Base-by-base conservation (phyloP, 1,140 invertebrate genomes). In the Plectrocnemia conspersa region DNA sequence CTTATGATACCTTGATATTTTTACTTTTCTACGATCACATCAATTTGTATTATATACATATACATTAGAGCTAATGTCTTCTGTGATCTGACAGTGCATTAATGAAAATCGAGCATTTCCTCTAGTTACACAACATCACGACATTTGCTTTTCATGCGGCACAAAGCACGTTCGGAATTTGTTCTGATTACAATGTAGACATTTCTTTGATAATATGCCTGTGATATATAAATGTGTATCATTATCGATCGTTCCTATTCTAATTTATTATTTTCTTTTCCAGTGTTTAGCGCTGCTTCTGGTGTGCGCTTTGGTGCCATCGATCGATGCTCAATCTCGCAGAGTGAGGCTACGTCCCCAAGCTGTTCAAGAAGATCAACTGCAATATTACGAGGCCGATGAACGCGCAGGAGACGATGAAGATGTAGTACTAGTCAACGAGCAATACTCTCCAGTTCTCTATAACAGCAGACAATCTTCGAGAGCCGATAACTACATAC, bases 361-460 rank as follows among this genome's bases (percentile, higher is more conserved):
- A 16, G 56, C 60, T n/a, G 40, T 22, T 24, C 24, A 55, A 15
- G 45, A 52, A 2, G 60, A 62, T 5, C 52, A 56, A 11, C 35
- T 55, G 29, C 44, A 58, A 27, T 56, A 62, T 24, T 62, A 62
- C 27, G 58, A 62, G 22, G 56, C 58, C 9, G 56, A 57, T 4
- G 60, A 62, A 2, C 40, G 50, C 7, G 44, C 52, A 19, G 52
- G 40, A 23, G 52, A 38, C n/a, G 54, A 56, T 24, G 54, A 61
- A 48, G 59, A 75, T 66, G 67, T 75, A 42, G 72, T 73, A 23
- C 53, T 74, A 18, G 71, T 75, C 13, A 64, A 68, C 1, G 67
- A 65, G 19, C 71, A 70, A 19, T 57, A 60, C 0, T 73, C 74
- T 56, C 66, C 73, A n/a, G 55, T 63, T 0, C 61, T 75, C 10